Conservation (phyloP, 2,888 invertebrate species). For the Nomada fucata region DNA sequence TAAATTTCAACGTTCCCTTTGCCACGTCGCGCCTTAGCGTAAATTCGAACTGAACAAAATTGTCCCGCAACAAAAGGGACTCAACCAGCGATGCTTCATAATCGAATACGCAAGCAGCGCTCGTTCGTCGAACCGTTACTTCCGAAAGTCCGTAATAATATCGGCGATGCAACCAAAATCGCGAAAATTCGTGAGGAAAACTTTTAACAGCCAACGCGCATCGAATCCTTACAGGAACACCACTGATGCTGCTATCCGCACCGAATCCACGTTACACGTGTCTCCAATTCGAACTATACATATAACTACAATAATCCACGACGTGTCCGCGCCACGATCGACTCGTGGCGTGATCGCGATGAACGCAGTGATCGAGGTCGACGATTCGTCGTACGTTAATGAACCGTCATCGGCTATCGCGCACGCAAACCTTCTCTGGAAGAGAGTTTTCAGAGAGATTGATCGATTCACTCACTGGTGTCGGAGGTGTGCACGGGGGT, state of each 20-base stretch:
- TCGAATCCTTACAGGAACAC: background rate
- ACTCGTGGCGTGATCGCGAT: slow-evolving; percentile 14
- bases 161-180: too few species aligned
- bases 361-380: slow-evolving; percentile 48
- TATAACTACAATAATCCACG: background rate
- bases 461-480: slow-evolving; percentile 81
- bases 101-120: too few species aligned
- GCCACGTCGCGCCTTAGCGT: too few species aligned
- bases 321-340: background rate
- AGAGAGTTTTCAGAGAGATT: slow-evolving; percentile 43
- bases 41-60: too few species aligned
- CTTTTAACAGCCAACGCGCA: too few species aligned
- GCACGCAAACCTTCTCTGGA: slow-evolving; percentile 26
- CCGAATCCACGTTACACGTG: background rate
- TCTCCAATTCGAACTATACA: background rate
- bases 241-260: background rate
- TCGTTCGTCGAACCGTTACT: too few species aligned
- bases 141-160: too few species aligned
- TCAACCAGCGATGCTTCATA: too few species aligned
- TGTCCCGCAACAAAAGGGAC: too few species aligned
- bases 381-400: slow-evolving; percentile 38
- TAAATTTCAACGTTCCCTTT: too few species aligned
- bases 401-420: slow-evolving; percentile 16
- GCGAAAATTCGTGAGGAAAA: too few species aligned
- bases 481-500: slow-evolving; percentile 81